These are phyloP conservation scores for Silurus asotus DNA, from an alignment of 2,113 vertebrate genomes.

Conservation along the genomic window DNA sequence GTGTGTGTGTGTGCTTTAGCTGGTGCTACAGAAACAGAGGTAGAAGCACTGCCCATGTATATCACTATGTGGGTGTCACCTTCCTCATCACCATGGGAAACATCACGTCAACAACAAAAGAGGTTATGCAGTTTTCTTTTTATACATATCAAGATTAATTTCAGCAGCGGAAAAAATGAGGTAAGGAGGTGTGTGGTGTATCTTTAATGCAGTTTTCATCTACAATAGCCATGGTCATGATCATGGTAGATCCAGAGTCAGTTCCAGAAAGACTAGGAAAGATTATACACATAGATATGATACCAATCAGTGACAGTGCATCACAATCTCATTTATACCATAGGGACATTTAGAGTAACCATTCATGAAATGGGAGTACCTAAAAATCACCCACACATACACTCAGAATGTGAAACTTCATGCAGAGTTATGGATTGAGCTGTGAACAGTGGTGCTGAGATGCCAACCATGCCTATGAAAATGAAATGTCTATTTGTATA, in stretches of 20 bases:
- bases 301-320: background rate
- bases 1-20: conserved; percentile 25
- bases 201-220: background rate
- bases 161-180: background rate
- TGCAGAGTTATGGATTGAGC: background rate
- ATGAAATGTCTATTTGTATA: background rate
- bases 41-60: conserved; percentile 14
- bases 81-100: conserved; percentile 22
- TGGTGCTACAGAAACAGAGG: conserved; percentile 22
- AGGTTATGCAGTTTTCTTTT: background rate
- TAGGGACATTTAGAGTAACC: background rate
- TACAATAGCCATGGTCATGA: background rate
- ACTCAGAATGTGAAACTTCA: background rate
- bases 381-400: background rate
- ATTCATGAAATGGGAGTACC: background rate
- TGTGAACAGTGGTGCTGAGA: background rate
- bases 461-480: background rate
- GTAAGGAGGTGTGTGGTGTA: background rate
- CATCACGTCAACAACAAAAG: conserved; percentile 2
- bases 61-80: conserved; percentile 35
- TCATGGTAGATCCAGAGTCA: background rate
- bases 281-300: background rate
- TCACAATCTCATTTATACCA: background rate
- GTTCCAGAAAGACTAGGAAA: background rate
- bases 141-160: conserved; percentile 14